Evolutionary conservation across 2,797 vertebrate species (phyloP), one percentile per base, ranked within the genome.

Genomic region (Enteromius fasciolatus): DNA sequence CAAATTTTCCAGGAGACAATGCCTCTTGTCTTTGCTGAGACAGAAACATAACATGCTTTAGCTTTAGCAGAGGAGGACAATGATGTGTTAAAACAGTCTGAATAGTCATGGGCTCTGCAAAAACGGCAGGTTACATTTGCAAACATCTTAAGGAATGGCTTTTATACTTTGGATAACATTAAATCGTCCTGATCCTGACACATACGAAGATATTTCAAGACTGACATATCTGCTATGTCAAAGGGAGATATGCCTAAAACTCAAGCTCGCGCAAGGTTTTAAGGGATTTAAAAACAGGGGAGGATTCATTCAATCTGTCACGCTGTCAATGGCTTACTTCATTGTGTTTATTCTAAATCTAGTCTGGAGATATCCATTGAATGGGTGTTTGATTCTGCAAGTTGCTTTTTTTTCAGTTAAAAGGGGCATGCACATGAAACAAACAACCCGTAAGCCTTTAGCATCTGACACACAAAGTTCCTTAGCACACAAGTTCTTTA

Each of bases 161-260:
- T 92, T 92, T 90, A 89, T 89, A 90, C 91, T 94, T 92, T 90
- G 88, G 91, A 94, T 92, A 92, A 92, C 90, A 93, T 91, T 92
- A 93, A 93, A 92, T 89, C 87, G 88, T 88, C 87, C 90, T 90
- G 93, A 92, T 93, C 88, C 89, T 92, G 92, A 93, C 91, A 91
- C 82, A 91, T 91, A 80, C 87, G 92, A 91, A 90, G 90, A 89
- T 90, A 89, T 90, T 92, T 92, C 91, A 92, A 91, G 93, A 90
- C 82, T 85, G 89, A 92, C 89, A 91, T 91, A 86, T 92, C 88
- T 88, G 90, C 91, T 90, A 89, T 84, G 90, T 89, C 90, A 91
- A 93, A 93, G 93, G 90, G 91, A 92, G 89, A 93, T 90, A 92
- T 92, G 89, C 86, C 87, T 91, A 86, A 91, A 93, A 91, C 86